Evolutionary conservation across 2,888 invertebrate genomes (phyloP), one percentile per base, ranked within the genome.

Genomic region (Gymnosoma rotundatum): DNA sequence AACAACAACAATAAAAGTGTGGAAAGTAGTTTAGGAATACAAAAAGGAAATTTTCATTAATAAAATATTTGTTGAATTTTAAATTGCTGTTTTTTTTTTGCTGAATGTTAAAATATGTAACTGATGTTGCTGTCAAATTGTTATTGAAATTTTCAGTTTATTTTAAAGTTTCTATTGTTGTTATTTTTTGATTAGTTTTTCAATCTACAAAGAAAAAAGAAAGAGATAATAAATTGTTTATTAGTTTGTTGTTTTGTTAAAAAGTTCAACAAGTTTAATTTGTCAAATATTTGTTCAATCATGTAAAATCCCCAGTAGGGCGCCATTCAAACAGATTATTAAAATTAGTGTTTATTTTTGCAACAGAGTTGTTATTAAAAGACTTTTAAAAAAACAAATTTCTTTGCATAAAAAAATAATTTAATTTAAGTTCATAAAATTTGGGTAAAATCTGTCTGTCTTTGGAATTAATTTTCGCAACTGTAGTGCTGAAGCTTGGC

Each of bases 11-110:
- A 18, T 4, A 50, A 52, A 20, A 18, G 42, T 36, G 2, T 32
- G 7, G 16, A 61, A 38, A 18, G n/a, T 42, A 58, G 16, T 69
- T 10, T 0, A 36, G 1, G 32, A 18, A 18, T 20, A 52, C 2
- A 21, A 21, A 21, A 16, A 42, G 42, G 42, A 42, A 7, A 10
- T 38, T 38, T 38, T 38, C 5, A 5, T 4, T 5, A 32, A 32
- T 32, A 32, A 32, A 32, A 32, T 32, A 32, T 32, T 32, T 32
- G 25, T 32, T 32, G 25, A 42, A 42, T 42, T 42, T 2, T 3
- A 10, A 42, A 42, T 16, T 74, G 54, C 32, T 63, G 54, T 10
- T 20, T 6, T 42, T 74, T 32, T 16, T 36, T 52, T 45, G n/a
- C 2, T 6, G 5, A 2, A 18, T 63, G 38, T 42, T 42, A 0